Base-by-base conservation (phyloP, 2,888 invertebrate genomes). In the Strigamia transsilvanica region DNA sequence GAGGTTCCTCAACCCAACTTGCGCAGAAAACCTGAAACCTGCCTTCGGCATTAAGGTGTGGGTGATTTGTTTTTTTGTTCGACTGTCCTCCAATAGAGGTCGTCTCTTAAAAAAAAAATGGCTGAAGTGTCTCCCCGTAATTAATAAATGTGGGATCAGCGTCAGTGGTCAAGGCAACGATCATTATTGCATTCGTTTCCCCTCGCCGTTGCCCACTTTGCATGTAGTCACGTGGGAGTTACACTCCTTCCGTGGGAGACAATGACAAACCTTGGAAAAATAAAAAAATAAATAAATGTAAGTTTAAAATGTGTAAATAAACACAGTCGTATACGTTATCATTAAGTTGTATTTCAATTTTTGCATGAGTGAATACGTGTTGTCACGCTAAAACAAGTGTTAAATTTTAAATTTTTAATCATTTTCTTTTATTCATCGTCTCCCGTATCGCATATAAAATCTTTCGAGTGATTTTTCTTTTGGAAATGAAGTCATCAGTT, bases 81-180 rank as follows among this genome's bases (percentile, higher is more conserved):
- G 73, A 73, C 73, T 27, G 73, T 73, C 73, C 73, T 73, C 73
- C 73, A 73, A 32, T 73, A 73, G 73, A 73, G 73, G 73, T 73
- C 73, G 73, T 18, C 9, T 56, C 9, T 9, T 18, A 73, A 56
- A 56, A 56, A 56, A 56, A 18, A 73, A 73, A 73, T 12, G 73
- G 32, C 73, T 12, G 32, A 73, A 73, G 7, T 32, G 73, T 73
- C 73, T 23, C 73, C 18, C n/a, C 2, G 32, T 27, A 73, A 73
- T 27, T 73, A 73, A 73, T 73, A 73, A 73, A 73, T 73, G 15
- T 73, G 73, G 27, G 27, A 32, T 73, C 73, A 15, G 56, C 32
- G 32, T 73, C 32, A 73, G 15, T 73, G 73, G 73, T 73, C 73
- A 73, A 73, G 73, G 73, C 73, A 32, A 73, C 27, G 4, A 1